Percentiles rank a stretch among this genome's conserved stretches.
Evolutionary conservation across 1,140 invertebrate species (phyloP).

Genomic region (Cylas formicarius): DNA sequence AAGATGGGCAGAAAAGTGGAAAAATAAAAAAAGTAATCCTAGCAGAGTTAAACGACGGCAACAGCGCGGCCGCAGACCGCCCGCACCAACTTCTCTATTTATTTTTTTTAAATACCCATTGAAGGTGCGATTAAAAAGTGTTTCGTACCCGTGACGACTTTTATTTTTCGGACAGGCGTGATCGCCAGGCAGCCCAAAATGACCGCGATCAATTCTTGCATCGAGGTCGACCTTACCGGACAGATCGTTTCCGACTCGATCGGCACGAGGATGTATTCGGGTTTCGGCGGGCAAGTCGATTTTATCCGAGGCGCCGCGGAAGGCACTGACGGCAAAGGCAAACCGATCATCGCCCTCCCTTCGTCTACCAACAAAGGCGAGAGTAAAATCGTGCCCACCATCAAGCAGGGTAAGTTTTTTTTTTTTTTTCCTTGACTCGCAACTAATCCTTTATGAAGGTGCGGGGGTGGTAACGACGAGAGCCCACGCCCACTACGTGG

Average conservation of each 20-base stretch:
- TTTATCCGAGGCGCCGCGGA: slow-evolving; percentile 91
- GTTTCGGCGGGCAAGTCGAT: slow-evolving; percentile 91
- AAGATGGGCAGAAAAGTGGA: no score
- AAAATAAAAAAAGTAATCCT: no score
- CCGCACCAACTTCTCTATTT: no score
- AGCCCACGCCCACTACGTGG: slow-evolving; percentile 88
- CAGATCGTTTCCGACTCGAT: slow-evolving; percentile 91
- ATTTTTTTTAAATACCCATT: slow-evolving; percentile 4
- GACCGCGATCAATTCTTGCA: slow-evolving; percentile 94
- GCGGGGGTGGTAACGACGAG: slow-evolving; percentile 89
- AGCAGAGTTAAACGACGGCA: no score
- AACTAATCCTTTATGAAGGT: slow-evolving; percentile 52
- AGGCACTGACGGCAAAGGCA: slow-evolving; percentile 78
- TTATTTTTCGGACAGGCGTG: no score
- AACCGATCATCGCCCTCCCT: slow-evolving; percentile 88
- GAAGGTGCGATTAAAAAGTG: no score
- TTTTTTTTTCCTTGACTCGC: slow-evolving; percentile 6
- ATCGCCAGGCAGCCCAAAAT: slow-evolving; percentile 81
- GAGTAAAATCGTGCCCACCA: slow-evolving; percentile 78
- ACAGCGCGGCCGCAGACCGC: no score
- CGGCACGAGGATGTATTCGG: slow-evolving; percentile 85
- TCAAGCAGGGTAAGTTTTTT: slow-evolving; percentile 64
- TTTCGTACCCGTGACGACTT: slow-evolving; percentile 2
- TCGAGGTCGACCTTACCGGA: slow-evolving; percentile 93
- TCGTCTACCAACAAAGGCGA: slow-evolving; percentile 80